Base-by-base conservation (phyloP, 1,140 invertebrate genomes). In the Heliothis subflexa region DNA sequence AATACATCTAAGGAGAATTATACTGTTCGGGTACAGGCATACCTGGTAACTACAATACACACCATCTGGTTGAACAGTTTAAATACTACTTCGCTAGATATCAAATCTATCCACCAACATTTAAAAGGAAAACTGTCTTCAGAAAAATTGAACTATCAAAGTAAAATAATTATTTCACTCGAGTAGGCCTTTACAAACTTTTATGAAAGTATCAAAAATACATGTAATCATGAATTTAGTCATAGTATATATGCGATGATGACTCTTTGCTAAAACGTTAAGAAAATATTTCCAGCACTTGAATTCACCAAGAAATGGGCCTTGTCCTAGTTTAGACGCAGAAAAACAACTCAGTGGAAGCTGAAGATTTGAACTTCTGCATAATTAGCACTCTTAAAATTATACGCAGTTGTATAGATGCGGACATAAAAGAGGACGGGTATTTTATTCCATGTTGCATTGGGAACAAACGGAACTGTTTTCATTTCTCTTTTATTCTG, bases 351-450 rank as follows among this genome's bases (percentile, higher is more conserved):
- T 28, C 64, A 68, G 47, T 47, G 47, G 64, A 68, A 52, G 45
- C 25, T 28, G 64, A 25, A 52, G 50, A 50, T 28, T 18, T 50
- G 64, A 68, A 68, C 64, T 66, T 47, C n/a, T 50, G 47, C 13
- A 68, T 68, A 68, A 68, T 68, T 52, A 68, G 64, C 64, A 68
- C 64, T 68, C 47, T 49, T 45, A 47, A 66, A 66, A 66, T 62
- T 12, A 50, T 52, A 50, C 14, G 45, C 47, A 50, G 50, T 52
- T 18, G 25, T 52, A 16, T 62, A 45, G 33, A 33, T 14, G n/a
- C n/a, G 33, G 59, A 62, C 2, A 62, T 64, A 64, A 47, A 47
- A 16, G 16, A 3, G n/a, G 61, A 21, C 40, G 10, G 16, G 61
- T 18, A 47, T 47, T 12, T 64, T 64, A 64, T 64, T 47, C 61